Evolutionary conservation across 2,797 vertebrate genomes (phyloP), one percentile per base, ranked within the genome.

Genomic region (Perodicticus potto): DNA sequence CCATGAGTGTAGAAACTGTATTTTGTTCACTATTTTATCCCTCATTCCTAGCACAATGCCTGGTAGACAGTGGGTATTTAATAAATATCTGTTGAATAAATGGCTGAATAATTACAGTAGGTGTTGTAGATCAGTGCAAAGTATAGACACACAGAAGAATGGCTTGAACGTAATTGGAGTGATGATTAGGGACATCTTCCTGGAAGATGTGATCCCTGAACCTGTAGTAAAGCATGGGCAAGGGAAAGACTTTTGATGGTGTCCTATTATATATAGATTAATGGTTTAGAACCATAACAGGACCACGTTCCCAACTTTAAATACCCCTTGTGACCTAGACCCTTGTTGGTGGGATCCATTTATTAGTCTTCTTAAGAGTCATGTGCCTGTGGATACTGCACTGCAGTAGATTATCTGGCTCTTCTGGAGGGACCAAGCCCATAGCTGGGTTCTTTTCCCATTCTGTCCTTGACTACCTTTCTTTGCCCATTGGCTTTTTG

Each of bases 211-310:
- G n/a, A 88, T 72, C 12, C 25, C 25, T 89, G 43, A 87, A 69
- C 78, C 16, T 95, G 25, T 83, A 74, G 43, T 96, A 93, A 95
- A 97, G 59, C 16, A 55, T 14, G 65, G n/a, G 13, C 20, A 90
- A 93, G 14, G 17, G 10, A 69, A 93, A 92, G 37, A 91, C 45
- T 80, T 82, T 65, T 83, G 40, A 53, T 63, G n/a, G 5, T 88
- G 5, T 37, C 25, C 74, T 95, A 45, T 55, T 91, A 49, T 59
- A 37, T 53, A 63, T 27, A 83, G 11, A 55, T 34, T 20, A 53
- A n/a, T 63, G 55, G 55, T 59, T 17, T 74, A 85, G 34, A 89
- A 61, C 65, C 69, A 70, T 63, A 85, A 20, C 7, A 65, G 16
- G 61, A n/a, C 4, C 55, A 90, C 12, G 2, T 77, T 90, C 23